Evolutionary conservation across 2,113 vertebrate species (phyloP).

Genomic region (Dasyurus viverrinus): DNA sequence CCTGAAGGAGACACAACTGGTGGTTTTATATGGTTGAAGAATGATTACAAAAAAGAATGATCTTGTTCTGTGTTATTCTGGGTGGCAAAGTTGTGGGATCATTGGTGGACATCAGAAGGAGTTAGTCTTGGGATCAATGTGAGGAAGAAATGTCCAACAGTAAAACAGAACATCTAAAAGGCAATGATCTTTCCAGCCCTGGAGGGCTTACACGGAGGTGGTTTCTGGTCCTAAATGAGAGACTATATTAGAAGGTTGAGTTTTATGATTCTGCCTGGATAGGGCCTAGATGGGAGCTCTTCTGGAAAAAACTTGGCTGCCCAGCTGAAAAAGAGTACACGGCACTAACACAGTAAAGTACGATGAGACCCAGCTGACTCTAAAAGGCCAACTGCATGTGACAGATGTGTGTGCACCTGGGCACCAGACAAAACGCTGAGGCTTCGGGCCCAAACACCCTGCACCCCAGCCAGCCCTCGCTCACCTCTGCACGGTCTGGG

Average conservation of each 20-base stretch:
- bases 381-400: background rate
- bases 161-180: background rate
- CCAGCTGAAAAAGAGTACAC: background rate
- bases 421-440: background rate
- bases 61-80: background rate
- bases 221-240: background rate
- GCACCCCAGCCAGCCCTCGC: background rate
- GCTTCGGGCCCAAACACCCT: background rate
- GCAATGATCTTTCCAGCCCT: background rate
- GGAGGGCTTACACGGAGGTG: background rate
- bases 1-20: background rate
- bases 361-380: background rate
- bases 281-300: background rate
- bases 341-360: background rate
- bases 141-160: background rate
- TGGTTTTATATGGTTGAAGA: background rate
- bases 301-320: background rate
- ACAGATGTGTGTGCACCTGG: background rate
- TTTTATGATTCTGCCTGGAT: background rate
- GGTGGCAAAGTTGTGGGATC: background rate
- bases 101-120: background rate
- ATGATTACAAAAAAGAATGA: background rate
- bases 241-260: background rate
- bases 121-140: background rate
- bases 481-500: conserved; percentile 96